These are phyloP conservation scores for Asarcornis scutulata DNA, from an alignment of 2,113 vertebrate species.

Conservation along the genomic window DNA sequence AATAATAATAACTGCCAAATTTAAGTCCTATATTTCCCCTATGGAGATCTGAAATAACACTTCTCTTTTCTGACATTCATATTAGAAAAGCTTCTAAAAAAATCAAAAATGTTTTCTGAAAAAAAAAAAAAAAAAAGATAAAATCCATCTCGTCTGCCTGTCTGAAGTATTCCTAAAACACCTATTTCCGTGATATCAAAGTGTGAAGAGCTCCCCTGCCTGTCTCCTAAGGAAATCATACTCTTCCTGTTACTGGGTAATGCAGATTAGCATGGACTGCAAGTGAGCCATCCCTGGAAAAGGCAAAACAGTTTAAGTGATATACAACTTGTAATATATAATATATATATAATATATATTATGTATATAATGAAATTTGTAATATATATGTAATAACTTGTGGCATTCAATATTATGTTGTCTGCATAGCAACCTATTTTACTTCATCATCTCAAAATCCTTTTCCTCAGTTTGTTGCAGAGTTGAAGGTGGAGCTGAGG, in stretches of 20 bases:
- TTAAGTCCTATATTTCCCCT: conserved; percentile 42
- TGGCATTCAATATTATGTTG: neutral
- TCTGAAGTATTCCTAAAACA: neutral
- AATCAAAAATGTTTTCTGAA: neutral
- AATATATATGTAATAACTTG: neutral
- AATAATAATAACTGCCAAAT: conserved; percentile 39
- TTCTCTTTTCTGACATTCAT: conserved; percentile 7
- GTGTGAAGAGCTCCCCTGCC: neutral
- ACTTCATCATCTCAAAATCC: neutral
- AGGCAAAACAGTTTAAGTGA: neutral
- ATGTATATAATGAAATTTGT: neutral
- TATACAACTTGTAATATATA: neutral
- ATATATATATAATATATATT: neutral
- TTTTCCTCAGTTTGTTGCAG: neutral
- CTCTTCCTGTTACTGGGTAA: neutral
- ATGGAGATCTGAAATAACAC: conserved; percentile 25
- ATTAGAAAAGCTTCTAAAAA: conserved; percentile 18
- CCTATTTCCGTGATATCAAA: neutral
- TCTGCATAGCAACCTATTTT: neutral
- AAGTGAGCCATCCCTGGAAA: neutral
- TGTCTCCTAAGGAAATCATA: neutral
- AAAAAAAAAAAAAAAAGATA: neutral
- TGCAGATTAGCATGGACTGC: neutral
- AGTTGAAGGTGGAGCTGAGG: neutral
- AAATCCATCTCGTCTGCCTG: neutral